Conservation (phyloP, 2,797 vertebrate genomes). For the Remorina albescens region DNA sequence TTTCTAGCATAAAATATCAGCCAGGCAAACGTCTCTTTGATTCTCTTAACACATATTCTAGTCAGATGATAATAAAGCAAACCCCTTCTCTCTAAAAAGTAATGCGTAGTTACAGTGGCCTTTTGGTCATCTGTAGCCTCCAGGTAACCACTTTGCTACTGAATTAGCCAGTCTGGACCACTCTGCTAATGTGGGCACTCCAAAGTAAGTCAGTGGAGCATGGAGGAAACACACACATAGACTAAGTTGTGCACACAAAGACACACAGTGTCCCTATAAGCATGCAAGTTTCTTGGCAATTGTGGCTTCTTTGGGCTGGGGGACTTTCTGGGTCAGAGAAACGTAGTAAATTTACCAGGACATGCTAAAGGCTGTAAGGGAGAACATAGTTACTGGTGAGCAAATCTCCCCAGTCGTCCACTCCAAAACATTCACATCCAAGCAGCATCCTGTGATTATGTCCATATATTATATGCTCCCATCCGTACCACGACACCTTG, state of each 20-base stretch:
- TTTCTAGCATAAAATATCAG: conserved; percentile 6
- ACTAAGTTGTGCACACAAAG: too few relatives aligned
- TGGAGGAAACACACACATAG: conserved; percentile 52
- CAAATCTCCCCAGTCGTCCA: conserved; percentile 1
- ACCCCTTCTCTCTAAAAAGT: conserved; percentile 36
- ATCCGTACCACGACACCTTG: not conserved
- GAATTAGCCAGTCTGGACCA: conserved; percentile 46
- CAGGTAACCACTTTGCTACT: conserved; percentile 60
- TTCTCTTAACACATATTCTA: conserved; percentile 25
- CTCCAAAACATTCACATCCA: conserved; percentile 8
- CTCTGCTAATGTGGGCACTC: conserved; percentile 65
- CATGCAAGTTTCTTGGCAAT: conserved; percentile 39
- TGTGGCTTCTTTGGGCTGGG: conserved; percentile 52
- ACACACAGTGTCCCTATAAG: conserved; percentile 14
- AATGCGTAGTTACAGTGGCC: conserved; percentile 25
- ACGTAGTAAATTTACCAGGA: conserved; percentile 60
- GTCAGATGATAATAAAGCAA: conserved; percentile 33
- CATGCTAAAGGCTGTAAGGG: conserved; percentile 45
- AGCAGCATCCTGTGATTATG: conserved; percentile 23
- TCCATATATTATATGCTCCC: conserved; percentile 17
- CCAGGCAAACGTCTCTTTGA: not conserved
- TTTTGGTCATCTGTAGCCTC: conserved; percentile 62
- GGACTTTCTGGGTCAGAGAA: conserved; percentile 68
- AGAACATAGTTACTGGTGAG: conserved; percentile 40
- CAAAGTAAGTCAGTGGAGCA: conserved; percentile 84